phyloP scores from a whole-genome alignment of 2,888 invertebrate species.

The Acrocyrtus sp. region DNA sequence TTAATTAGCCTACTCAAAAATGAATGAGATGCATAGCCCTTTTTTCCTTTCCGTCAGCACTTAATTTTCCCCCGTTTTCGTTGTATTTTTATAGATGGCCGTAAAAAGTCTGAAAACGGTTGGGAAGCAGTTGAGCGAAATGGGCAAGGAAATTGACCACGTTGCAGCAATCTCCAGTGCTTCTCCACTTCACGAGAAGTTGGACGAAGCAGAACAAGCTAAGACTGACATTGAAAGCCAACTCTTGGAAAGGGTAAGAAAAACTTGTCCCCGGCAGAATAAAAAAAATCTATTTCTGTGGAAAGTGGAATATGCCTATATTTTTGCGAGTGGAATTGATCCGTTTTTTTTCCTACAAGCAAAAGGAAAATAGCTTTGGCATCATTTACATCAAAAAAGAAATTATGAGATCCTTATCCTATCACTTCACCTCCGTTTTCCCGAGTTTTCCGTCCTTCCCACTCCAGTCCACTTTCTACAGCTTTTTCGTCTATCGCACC shows the following conservation, averaged over 20 bases:
- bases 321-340: no score
- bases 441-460: neutral
- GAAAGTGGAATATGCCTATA: neutral
- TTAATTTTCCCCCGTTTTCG: no score
- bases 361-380: no score
- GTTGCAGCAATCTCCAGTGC: slow-evolving; percentile 86
- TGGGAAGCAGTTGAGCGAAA: slow-evolving; percentile 87
- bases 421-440: neutral
- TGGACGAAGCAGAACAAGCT: slow-evolving; percentile 86
- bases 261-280: no score
- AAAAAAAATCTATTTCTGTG: no score
- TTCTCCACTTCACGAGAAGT: slow-evolving; percentile 84
- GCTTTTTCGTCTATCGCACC: neutral
- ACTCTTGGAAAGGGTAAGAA: slow-evolving; percentile 83
- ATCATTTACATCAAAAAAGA: no score
- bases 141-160: slow-evolving; percentile 88
- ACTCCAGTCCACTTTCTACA: neutral
- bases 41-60: no score
- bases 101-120: slow-evolving; percentile 90
- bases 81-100: slow-evolving; percentile 81
- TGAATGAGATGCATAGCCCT: no score
- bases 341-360: no score
- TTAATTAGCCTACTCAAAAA: no score
- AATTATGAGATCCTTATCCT: no score
- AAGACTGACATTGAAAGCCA: slow-evolving; percentile 86